These are phyloP conservation scores for Oncorhynchus nerka DNA, from an alignment of 2,113 vertebrate species.

Conservation along the genomic window DNA sequence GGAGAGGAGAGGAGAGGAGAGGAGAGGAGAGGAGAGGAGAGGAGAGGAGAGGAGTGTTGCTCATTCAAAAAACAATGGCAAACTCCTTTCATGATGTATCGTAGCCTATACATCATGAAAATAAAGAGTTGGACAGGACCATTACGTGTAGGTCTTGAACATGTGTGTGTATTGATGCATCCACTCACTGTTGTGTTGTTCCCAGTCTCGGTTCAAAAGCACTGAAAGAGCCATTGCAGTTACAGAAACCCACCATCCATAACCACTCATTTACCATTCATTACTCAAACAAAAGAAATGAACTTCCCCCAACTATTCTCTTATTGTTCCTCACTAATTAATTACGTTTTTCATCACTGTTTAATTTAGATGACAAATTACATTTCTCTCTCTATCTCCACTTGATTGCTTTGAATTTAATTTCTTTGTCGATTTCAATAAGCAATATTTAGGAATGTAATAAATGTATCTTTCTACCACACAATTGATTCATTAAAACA, in stretches of 20 bases:
- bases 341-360: constrained; percentile 58
- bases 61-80: too few relatives aligned
- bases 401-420: constrained; percentile 69
- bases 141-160: too few relatives aligned
- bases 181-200: background rate
- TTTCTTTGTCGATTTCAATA: constrained; percentile 72
- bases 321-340: constrained; percentile 64
- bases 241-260: background rate
- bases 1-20: too few relatives aligned
- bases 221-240: background rate
- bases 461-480: constrained; percentile 72
- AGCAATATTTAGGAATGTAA: constrained; percentile 73
- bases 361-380: constrained; percentile 67
- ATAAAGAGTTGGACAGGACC: too few relatives aligned
- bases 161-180: background rate
- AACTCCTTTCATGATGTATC: too few relatives aligned
- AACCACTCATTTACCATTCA: constrained; percentile 46
- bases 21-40: background rate
- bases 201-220: background rate
- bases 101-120: too few relatives aligned
- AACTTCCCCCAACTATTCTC: constrained; percentile 41
- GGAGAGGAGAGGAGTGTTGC: background rate
- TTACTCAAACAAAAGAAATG: constrained; percentile 53
- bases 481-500: constrained; percentile 79
- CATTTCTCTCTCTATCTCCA: constrained; percentile 60